A percentile compares a stretch with the other conserved stretches of the same genome.
These are phyloP conservation scores for Otis tarda DNA, from an alignment of 2,113 vertebrate species.

Conservation along the genomic window DNA sequence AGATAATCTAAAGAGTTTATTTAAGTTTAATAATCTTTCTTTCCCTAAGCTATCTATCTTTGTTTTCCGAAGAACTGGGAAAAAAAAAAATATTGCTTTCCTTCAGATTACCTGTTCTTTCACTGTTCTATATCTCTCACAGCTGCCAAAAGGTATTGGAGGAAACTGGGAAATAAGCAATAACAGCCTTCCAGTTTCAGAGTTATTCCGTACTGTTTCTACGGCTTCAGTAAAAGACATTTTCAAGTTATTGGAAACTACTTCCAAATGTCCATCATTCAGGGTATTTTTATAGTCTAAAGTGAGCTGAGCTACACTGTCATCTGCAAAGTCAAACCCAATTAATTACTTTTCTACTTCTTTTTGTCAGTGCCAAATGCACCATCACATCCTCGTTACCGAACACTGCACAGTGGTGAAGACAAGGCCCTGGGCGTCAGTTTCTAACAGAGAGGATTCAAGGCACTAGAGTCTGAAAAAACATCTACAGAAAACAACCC, in stretches of 20 bases:
- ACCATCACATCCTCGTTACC: neutral
- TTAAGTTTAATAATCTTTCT: neutral
- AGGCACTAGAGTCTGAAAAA: neutral
- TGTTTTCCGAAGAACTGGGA: neutral
- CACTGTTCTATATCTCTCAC: neutral
- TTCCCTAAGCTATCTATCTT: neutral
- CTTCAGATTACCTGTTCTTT: neutral
- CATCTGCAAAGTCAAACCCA: slow-evolving; percentile 1
- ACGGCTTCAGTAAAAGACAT: neutral
- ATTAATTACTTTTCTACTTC: slow-evolving; percentile 7
- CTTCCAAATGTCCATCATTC: neutral
- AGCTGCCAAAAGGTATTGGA: neutral
- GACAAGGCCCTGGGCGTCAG: neutral
- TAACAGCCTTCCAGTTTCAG: neutral
- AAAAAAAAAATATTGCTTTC: neutral
- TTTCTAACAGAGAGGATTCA: neutral
- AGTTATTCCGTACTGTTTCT: neutral
- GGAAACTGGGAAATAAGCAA: neutral
- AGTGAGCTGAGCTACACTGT: neutral
- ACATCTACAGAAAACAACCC: neutral
- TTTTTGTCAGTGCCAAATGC: slow-evolving; percentile 15
- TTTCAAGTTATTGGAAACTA: slow-evolving; percentile 1
- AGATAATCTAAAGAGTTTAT: neutral
- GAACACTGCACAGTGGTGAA: neutral
- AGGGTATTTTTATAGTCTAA: neutral